Evolutionary conservation across 2,113 vertebrate species (phyloP).

Genomic region (Halichoerus grypus): DNA sequence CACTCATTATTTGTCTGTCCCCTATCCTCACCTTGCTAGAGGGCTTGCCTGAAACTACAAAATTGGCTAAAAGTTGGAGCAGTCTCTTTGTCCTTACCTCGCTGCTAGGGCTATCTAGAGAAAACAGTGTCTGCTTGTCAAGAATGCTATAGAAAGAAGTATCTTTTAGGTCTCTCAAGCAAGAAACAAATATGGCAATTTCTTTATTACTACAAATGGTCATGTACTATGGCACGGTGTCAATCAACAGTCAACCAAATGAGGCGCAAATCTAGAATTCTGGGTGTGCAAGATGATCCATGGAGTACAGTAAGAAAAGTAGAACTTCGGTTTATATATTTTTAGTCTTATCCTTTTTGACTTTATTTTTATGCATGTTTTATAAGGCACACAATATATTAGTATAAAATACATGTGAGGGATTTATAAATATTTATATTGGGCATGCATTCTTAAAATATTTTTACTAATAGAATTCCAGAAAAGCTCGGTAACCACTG

Average conservation of each 20-base stretch:
- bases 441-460: not conserved
- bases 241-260: not conserved
- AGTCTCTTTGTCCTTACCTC: not conserved
- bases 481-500: not conserved
- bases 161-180: not conserved
- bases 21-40: not conserved
- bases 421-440: not conserved
- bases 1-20: not conserved
- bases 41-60: not conserved
- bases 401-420: not conserved
- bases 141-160: not conserved
- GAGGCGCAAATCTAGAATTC: not conserved
- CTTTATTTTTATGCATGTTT: not conserved
- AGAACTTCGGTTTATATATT: not conserved
- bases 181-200: not conserved
- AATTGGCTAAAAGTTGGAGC: not conserved
- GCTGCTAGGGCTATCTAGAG: not conserved
- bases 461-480: not conserved
- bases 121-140: not conserved
- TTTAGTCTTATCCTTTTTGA: not conserved
- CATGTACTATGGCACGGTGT: too few relatives aligned
- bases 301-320: accelerated
- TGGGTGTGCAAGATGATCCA: accelerated
- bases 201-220: not conserved
- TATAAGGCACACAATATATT: not conserved